Percentiles rank a stretch among this genome's conserved stretches.
Evolutionary conservation across 2,888 invertebrate genomes (phyloP).

Genomic region (Argynnis bischoffii): DNA sequence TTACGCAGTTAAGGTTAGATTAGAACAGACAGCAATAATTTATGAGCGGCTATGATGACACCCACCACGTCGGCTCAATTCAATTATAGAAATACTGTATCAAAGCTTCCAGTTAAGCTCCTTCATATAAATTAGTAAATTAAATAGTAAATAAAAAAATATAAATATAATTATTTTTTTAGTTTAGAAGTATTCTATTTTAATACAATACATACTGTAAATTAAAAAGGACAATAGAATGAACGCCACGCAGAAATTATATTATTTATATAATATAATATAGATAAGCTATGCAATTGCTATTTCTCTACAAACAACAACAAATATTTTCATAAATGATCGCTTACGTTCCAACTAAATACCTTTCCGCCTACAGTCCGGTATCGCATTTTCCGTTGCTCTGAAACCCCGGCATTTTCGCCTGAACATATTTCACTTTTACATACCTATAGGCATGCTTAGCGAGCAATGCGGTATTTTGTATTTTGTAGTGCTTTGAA

Average conservation of each 20-base stretch:
- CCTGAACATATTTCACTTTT: slow-evolving; percentile 48
- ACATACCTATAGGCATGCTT: slow-evolving; percentile 17
- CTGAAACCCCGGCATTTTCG: slow-evolving; percentile 43
- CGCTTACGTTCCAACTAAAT: slow-evolving; percentile 38
- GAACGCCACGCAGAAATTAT: neutral
- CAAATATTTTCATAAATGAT: slow-evolving; percentile 42
- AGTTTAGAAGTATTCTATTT: too few species aligned
- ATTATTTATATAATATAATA: neutral
- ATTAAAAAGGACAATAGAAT: too few species aligned
- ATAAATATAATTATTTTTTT: too few species aligned
- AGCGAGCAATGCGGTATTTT: slow-evolving; percentile 34
- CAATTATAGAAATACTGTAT: slow-evolving; percentile 47
- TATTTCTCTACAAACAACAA: slow-evolving; percentile 15
- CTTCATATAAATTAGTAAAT: too few species aligned
- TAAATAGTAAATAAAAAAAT: too few species aligned
- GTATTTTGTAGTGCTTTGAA: slow-evolving; percentile 14
- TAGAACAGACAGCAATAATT: slow-evolving; percentile 46
- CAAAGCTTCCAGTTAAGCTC: neutral
- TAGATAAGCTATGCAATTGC: neutral
- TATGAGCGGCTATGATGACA: slow-evolving; percentile 51
- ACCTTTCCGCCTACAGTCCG: slow-evolving; percentile 37
- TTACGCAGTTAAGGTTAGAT: slow-evolving; percentile 25
- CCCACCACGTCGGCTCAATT: slow-evolving; percentile 54
- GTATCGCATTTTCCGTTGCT: slow-evolving; percentile 49
- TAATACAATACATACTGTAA: too few species aligned